phyloP scores from a whole-genome alignment of 1,140 invertebrate genomes.

The Drosophila carrolli region DNA sequence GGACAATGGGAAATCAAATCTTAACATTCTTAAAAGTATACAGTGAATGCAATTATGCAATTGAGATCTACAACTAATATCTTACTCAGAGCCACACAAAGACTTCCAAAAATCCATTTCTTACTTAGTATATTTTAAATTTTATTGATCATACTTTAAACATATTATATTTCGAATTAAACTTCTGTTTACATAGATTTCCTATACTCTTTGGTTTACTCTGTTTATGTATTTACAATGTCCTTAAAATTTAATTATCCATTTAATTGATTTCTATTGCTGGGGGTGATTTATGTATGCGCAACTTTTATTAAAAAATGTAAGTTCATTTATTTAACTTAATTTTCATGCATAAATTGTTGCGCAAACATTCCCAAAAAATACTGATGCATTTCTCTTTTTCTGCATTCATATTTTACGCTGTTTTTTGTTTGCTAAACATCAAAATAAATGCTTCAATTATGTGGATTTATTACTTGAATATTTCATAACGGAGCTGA shows the following conservation, averaged over 20 bases:
- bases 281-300: slow-evolving; percentile 10
- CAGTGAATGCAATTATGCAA: too few relatives aligned
- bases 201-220: slow-evolving; percentile 37
- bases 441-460: slow-evolving; percentile 64
- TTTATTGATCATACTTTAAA: slow-evolving; percentile 10
- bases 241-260: slow-evolving; percentile 30
- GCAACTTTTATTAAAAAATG: slow-evolving; percentile 23
- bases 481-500: slow-evolving; percentile 37
- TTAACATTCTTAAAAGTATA: background rate
- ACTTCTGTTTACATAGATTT: slow-evolving; percentile 8
- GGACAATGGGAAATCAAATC: background rate
- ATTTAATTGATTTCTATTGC: slow-evolving; percentile 28
- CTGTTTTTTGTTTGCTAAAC: slow-evolving; percentile 27
- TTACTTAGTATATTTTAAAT: slow-evolving; percentile 2
- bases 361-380: slow-evolving; percentile 22
- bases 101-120: background rate
- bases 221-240: slow-evolving; percentile 32
- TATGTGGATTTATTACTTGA: slow-evolving; percentile 51
- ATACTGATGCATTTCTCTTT: slow-evolving; percentile 4
- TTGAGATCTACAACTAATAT: background rate
- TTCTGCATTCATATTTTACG: background rate
- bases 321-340: slow-evolving; percentile 31
- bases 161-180: slow-evolving; percentile 30
- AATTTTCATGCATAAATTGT: slow-evolving; percentile 37
- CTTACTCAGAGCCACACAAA: slow-evolving; percentile 13